These are phyloP conservation scores for Indicator maculatus DNA, from an alignment of 2,113 vertebrate genomes.

Conservation along the genomic window DNA sequence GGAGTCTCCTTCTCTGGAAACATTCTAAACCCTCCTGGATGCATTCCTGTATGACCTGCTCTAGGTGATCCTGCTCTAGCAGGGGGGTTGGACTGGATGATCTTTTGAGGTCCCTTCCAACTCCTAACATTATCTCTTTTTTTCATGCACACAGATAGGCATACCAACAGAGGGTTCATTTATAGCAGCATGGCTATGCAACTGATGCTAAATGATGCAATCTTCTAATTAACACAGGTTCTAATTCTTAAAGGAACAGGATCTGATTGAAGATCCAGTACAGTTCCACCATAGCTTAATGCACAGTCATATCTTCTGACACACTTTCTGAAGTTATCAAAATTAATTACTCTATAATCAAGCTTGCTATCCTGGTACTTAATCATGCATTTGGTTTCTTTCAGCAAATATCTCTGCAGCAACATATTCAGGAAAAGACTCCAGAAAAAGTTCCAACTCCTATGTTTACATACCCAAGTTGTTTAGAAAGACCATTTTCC, in stretches of 20 bases:
- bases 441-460: neutral
- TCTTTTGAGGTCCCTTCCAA: no score
- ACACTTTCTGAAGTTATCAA: neutral
- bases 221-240: neutral
- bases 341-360: neutral
- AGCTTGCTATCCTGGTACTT: neutral
- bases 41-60: no score
- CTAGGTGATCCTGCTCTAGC: no score
- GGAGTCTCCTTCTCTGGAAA: no score
- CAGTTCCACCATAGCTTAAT: neutral
- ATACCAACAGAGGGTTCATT: neutral
- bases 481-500: neutral
- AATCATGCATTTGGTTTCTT: neutral
- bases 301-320: neutral
- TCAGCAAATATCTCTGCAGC: neutral
- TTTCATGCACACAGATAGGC: neutral
- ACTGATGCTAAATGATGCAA: neutral
- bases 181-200: neutral
- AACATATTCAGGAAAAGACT: neutral
- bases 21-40: no score
- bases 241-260: neutral
- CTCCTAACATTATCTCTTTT: neutral
- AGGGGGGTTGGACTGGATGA: no score
- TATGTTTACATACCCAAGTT: neutral
- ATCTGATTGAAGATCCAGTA: neutral